Evolutionary conservation across 2,797 vertebrate species (phyloP), one percentile per base, ranked within the genome.

Genomic region (Xyrichtys novacula): DNA sequence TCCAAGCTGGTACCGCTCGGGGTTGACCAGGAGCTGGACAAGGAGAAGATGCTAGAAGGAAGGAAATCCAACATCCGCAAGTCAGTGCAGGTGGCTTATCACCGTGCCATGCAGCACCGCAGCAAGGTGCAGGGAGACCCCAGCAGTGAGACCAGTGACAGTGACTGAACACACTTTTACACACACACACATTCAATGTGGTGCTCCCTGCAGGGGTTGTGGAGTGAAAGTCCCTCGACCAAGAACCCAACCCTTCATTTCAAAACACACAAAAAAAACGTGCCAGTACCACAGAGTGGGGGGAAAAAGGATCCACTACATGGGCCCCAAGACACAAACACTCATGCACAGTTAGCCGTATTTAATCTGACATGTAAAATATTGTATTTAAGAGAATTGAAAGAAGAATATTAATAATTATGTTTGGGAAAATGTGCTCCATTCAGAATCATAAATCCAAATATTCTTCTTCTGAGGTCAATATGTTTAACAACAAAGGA

Each of bases 31-130:
- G 97, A 98, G 86, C 91, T 99, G 83, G 98, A 99, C 91, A 99
- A 99, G 82, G 97, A 98, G 91, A 99, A 99, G 90, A 99, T 99
- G 98, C 93, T 98, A 86, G 98, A 99, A 75, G 98, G 98, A 58
- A 91, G 98, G 59, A 99, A 99, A 78, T 99, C 98, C 49, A 99
- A 99, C 92, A 99, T 99, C 90, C 96, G 98, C 61, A 99, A 99
- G 86, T 99, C 98, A 0, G 98, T 99, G 77, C 98, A 99, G 91
- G 97, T 99, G 14, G 98, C 98, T 19, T 99, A 99, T 78, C 97
- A 98, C 85, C 95, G 98, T 0, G 98, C 98, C 85, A 96, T 99
- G 96, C 97, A 98, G 90, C 98, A 99, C 89, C 98, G 97, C 76
- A 99, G 97, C 94, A 99, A 99, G 85, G 98, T 99, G 84, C 98